phyloP scores from a whole-genome alignment of 30 jellyfish, hydroid and myxozoan species.

The Nemopilema nomurai region DNA sequence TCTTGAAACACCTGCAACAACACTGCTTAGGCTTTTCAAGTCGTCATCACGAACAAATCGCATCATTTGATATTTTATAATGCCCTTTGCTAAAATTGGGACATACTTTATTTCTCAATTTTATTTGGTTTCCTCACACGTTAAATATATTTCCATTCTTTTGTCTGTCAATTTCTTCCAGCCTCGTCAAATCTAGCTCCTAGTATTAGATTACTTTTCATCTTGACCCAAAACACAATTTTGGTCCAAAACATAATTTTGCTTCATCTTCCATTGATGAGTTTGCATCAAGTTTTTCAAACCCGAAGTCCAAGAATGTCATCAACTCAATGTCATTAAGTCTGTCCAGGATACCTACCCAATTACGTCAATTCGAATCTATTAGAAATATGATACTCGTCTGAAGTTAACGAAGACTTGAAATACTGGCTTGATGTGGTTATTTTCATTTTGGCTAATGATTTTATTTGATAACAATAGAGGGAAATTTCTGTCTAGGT shows the following conservation, averaged over 20 bases:
- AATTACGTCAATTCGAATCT: not conserved
- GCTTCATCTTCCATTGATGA: not conserved
- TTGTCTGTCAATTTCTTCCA: not conserved
- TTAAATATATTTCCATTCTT: too few species aligned
- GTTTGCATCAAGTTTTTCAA: not conserved
- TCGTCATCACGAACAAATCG: too few species aligned
- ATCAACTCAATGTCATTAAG: too few species aligned
- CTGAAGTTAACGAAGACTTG: not conserved
- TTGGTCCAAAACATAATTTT: not conserved
- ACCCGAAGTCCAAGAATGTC: not conserved
- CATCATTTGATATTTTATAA: too few species aligned
- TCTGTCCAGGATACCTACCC: too few species aligned
- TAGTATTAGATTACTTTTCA: not conserved
- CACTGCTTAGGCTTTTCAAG: too few species aligned
- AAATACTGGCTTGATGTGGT: not conserved
- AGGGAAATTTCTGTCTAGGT: conserved; percentile 28
- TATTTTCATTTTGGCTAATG: not conserved
- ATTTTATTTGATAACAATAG: conserved; percentile 8
- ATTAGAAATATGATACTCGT: not conserved
- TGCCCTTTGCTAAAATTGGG: too few species aligned
- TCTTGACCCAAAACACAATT: too few species aligned
- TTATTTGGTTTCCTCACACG: too few species aligned
- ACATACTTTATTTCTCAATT: too few species aligned
- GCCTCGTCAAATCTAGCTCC: not conserved
- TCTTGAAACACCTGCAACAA: too few species aligned